phyloP scores from a whole-genome alignment of 1,140 invertebrate species.

The Leptinotarsa undecemlineata region DNA sequence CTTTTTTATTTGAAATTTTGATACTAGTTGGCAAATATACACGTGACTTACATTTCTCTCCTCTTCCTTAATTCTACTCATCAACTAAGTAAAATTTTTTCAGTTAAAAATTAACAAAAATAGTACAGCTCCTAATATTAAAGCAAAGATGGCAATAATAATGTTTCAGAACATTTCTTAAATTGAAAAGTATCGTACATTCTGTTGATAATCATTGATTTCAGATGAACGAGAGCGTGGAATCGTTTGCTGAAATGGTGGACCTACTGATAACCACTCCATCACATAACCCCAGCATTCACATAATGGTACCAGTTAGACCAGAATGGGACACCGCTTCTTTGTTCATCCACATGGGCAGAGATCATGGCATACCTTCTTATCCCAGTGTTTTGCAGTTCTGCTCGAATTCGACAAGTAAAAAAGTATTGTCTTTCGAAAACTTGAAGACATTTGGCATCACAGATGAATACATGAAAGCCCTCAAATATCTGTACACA shows the following conservation, averaged over 20 bases:
- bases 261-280: slow-evolving; percentile 58
- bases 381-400: slow-evolving; percentile 77
- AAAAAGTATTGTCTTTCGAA: slow-evolving; percentile 61
- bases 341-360: slow-evolving; percentile 67
- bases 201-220: neutral
- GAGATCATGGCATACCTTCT: slow-evolving; percentile 90
- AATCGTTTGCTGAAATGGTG: slow-evolving; percentile 54
- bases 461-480: slow-evolving; percentile 60
- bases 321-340: slow-evolving; percentile 60
- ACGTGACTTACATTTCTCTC: too few relatives aligned
- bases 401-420: slow-evolving; percentile 61
- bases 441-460: slow-evolving; percentile 68
- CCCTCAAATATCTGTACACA: slow-evolving; percentile 71
- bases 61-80: too few relatives aligned
- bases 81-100: too few relatives aligned
- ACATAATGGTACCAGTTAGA: slow-evolving; percentile 52
- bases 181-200: too few relatives aligned
- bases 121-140: too few relatives aligned
- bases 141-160: too few relatives aligned
- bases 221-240: slow-evolving; percentile 54
- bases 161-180: too few relatives aligned
- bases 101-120: too few relatives aligned
- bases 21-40: too few relatives aligned
- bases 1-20: too few relatives aligned
- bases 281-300: slow-evolving; percentile 58